A percentile compares a stretch with the other conserved stretches of the same genome.
Conservation (phyloP, 2,888 invertebrate genomes). For the Nephrocerus scutellatus region DNA sequence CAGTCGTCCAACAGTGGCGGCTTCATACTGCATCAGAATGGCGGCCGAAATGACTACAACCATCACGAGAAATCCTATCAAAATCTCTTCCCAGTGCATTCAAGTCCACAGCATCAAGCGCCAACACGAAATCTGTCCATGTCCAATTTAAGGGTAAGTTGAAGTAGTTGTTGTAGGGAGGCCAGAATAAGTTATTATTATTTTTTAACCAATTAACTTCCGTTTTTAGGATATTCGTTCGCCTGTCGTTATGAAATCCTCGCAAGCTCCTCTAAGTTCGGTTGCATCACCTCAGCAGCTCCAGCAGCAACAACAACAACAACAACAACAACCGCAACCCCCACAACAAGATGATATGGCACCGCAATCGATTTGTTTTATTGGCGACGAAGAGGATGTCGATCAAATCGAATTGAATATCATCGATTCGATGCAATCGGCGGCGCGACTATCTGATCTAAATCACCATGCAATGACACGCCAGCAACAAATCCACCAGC, state of each 20-base stretch:
- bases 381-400: constrained; percentile 61
- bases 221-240: constrained; percentile 29
- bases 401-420: constrained; percentile 46
- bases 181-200: too few relatives aligned
- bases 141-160: constrained; percentile 19
- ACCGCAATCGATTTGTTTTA: constrained; percentile 88
- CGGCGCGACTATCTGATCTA: constrained; percentile 35
- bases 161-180: too few relatives aligned
- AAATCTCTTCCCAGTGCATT: constrained; percentile 49
- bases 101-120: constrained; percentile 64
- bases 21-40: constrained; percentile 66
- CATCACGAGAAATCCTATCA: constrained; percentile 50
- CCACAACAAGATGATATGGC: constrained; percentile 82
- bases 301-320: too few relatives aligned
- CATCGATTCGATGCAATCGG: constrained; percentile 39
- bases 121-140: too few relatives aligned
- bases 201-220: too few relatives aligned
- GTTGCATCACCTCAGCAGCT: too few relatives aligned
- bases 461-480: constrained; percentile 27
- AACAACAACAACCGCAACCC: constrained; percentile 23
- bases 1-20: constrained; percentile 28
- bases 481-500: constrained; percentile 25
- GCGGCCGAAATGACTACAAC: constrained; percentile 57
- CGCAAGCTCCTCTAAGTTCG: too few relatives aligned
- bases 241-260: constrained; percentile 30